Conservation (phyloP, 2,888 invertebrate species). For the Lissocephala sabroskyi region DNA sequence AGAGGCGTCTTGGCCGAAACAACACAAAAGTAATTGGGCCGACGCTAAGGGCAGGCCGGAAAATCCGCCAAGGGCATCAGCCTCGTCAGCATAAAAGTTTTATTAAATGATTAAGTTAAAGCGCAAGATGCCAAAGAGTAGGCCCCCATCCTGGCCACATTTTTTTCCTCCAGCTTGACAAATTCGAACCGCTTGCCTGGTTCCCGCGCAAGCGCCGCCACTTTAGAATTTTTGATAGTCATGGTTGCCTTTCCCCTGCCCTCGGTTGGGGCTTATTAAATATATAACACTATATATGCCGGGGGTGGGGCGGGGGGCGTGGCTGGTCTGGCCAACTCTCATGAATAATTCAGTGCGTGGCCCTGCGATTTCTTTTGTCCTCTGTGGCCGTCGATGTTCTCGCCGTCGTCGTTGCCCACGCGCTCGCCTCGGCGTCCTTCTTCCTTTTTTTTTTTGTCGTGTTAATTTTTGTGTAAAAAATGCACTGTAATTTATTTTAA, state of each 20-base stretch:
- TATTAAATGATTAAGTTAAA: constrained; percentile 59
- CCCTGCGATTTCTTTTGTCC: constrained; percentile 33
- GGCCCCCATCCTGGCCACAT: constrained; percentile 19
- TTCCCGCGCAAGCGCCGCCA: constrained; percentile 21
- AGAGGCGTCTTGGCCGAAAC: too few relatives aligned
- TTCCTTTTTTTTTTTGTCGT: constrained; percentile 13
- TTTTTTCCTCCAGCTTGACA: constrained; percentile 39
- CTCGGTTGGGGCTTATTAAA: constrained; percentile 49
- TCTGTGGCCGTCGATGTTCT: constrained; percentile 2
- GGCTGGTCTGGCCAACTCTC: constrained; percentile 21
- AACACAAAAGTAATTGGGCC: too few relatives aligned
- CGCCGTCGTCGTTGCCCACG: constrained; percentile 9
- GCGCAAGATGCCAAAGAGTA: constrained; percentile 17
- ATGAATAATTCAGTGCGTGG: constrained; percentile 58
- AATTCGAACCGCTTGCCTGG: constrained; percentile 21
- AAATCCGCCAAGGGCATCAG: constrained; percentile 4
- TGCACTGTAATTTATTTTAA: constrained; percentile 58
- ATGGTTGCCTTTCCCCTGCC: background rate
- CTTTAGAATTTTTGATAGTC: constrained; percentile 57
- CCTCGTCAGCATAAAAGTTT: constrained; percentile 54
- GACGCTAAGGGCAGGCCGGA: background rate
- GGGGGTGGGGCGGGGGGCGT: background rate
- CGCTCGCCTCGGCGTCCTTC: too few relatives aligned
- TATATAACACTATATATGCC: constrained; percentile 37
- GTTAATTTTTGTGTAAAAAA: constrained; percentile 52